Evolutionary conservation across 2,797 vertebrate species (phyloP).

Genomic region (Oreonectes daqikongensis): DNA sequence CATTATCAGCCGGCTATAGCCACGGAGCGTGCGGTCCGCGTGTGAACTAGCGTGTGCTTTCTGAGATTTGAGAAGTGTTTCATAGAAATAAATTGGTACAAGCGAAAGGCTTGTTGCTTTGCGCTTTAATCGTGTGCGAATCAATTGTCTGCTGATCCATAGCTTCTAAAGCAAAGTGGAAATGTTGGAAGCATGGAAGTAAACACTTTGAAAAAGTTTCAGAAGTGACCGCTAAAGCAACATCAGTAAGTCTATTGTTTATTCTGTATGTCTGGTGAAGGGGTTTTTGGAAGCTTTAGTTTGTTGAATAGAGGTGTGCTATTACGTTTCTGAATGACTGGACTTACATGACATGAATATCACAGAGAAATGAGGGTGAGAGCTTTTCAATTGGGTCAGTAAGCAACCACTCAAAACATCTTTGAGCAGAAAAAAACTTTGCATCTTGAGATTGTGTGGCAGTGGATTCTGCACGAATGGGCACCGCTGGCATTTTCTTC

Average conservation of each 20-base stretch:
- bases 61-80: neutral
- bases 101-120: slow-evolving; percentile 9
- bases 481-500: neutral
- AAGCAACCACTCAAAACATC: too few species aligned
- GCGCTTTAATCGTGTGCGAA: slow-evolving; percentile 10
- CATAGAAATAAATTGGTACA: slow-evolving; percentile 33
- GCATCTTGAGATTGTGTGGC: neutral
- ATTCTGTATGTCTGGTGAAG: neutral
- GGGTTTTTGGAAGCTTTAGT: neutral
- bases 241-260: neutral
- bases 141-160: slow-evolving; percentile 33
- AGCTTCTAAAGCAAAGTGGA: slow-evolving; percentile 3
- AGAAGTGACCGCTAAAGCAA: neutral
- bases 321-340: neutral
- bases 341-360: neutral
- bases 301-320: neutral
- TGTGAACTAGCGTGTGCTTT: slow-evolving; percentile 11
- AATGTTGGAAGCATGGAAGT: neutral
- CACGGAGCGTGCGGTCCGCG: neutral
- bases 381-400: too few species aligned
- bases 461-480: neutral
- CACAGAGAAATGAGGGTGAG: neutral
- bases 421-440: neutral
- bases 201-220: neutral
- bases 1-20: slow-evolving; percentile 2